Base-by-base conservation (phyloP, 92 coral and sea anemone genomes). In the Montipora capitata region DNA sequence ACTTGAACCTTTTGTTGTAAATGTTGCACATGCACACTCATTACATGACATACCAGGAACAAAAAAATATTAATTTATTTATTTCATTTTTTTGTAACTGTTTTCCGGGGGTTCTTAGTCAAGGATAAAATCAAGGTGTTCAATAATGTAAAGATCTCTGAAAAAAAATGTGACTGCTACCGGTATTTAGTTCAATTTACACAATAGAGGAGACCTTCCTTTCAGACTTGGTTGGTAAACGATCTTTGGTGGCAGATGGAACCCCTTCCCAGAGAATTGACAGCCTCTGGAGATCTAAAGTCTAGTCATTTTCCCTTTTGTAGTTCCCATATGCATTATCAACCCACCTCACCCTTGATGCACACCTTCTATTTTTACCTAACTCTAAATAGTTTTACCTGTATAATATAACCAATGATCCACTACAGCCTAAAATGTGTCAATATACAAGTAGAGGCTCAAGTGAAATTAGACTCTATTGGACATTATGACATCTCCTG, bases 191-290 rank as follows among this genome's bases (percentile, higher is more conserved):
- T 56, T 56, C 4, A 56, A 56, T 56, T 10, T 56, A 56, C 62
- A 56, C 62, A 56, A 56, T 56, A 56, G 0, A 56, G 62, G 62
- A 56, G 17, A 56, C 16, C 62, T 56, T 56, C 13, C 62, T 56
- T 56, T 56, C 62, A 56, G 62, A 56, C 62, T 7, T 56, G 62
- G 62, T 56, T 56, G 62, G 62, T 56, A 56, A 56, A 6, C 62
- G 12, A 56, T 56, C 62, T 10, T 56, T 56, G 62, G 62, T 6
- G 62, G 13, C 0, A 56, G 62, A 56, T 56, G 62, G 62, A 10
- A 56, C 62, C 62, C 61, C 62, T 56, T 56, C 62, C 62, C 62
- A 56, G 62, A 56, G n/a, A 56, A 56, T 56, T 56, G 62, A 10
- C 62, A 8, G 62, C 62, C 62, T 56, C 62, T 56, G 62, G 51